Evolutionary conservation across 37 sponge, comb jelly and placozoan genomes (phyloP), one percentile per base, ranked within the genome.

Genomic region (Crambe crambe): DNA sequence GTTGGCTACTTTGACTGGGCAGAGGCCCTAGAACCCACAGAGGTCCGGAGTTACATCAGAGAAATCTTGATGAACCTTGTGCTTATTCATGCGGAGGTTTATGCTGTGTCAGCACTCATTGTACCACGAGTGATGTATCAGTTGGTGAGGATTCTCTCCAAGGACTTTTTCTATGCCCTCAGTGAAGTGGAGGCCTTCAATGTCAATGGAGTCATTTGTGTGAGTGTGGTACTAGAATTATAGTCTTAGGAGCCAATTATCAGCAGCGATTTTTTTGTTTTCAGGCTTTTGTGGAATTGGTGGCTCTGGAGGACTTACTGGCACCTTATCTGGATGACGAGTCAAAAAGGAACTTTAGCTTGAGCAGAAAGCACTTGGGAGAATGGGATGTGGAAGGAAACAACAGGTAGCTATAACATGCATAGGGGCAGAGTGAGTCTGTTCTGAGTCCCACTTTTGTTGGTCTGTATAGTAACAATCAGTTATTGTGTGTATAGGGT

Each of bases 1-100:
- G 77, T 58, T 20, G 90, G 90, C 3, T 43, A 30, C 63, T 96
- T 92, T 71, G 87, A 94, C 80, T 96, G 95, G 92, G 86, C 81
- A 39, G 74, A 75, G 37, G 82, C 86, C 29, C 22, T 67, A 4
- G 37, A 61, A 26, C 87, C 87, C 23, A 43, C 18, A 18, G 78
- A 71, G 21, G 85, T 96, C 2, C 73, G 95, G 3, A 77, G 62
- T 22, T 96, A 94, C 56, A 62, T 96, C 36, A 79, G 42, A 62
- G 89, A 96, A 43, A 37, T 90, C 9, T 44, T 96, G 23, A 39
- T 90, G 71, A 76, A 83, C 31, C 70, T 96, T 29, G 95, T 94
- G 10, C 39, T 79, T 40, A 87, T 94, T 2, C 95, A 95, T 67
- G 74, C 80, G 18, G 95, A 95, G 95, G 93, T 91, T 1, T 87